Percentiles rank a stretch among this genome's conserved stretches.
phyloP scores from a whole-genome alignment of 2,888 invertebrate species.

The Nomada lathburiana region DNA sequence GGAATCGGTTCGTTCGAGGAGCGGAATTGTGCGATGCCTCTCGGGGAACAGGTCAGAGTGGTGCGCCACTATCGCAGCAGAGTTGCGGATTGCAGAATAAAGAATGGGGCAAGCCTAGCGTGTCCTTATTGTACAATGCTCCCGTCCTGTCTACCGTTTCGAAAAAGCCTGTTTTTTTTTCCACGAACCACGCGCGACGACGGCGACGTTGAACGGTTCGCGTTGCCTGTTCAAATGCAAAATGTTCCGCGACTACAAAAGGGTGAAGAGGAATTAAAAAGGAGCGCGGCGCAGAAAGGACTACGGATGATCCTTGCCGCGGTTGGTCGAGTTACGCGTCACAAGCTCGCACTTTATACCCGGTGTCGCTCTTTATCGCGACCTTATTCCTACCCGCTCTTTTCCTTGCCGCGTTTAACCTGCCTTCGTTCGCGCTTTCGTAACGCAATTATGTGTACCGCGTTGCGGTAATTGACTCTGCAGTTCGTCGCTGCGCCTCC shows the following conservation, averaged over 20 bases:
- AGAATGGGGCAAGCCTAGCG: slow-evolving; percentile 54
- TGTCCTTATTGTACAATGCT: slow-evolving; percentile 42
- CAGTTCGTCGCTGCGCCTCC: too few relatives aligned
- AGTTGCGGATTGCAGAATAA: slow-evolving; percentile 59
- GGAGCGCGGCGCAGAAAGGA: slow-evolving; percentile 58
- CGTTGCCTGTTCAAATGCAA: slow-evolving; percentile 66
- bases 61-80: slow-evolving; percentile 55
- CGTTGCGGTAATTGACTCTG: too few relatives aligned
- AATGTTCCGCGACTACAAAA: slow-evolving; percentile 78
- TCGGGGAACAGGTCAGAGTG: slow-evolving; percentile 44
- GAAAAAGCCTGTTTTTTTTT: slow-evolving; percentile 69
- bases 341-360: slow-evolving; percentile 24
- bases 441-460: too few relatives aligned
- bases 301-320: slow-evolving; percentile 68
- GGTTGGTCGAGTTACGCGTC: slow-evolving; percentile 49
- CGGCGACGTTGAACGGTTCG: slow-evolving; percentile 6
- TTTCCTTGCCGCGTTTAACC: background rate
- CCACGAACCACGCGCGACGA: background rate
- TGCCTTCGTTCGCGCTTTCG: too few relatives aligned
- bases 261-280: slow-evolving; percentile 67
- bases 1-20: background rate
- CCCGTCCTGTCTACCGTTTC: slow-evolving; percentile 46
- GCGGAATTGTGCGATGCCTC: slow-evolving; percentile 14
- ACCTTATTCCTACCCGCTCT: slow-evolving; percentile 26
- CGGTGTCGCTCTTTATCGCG: slow-evolving; percentile 16